These are phyloP conservation scores for Ceryle rudis DNA, from an alignment of 2,797 vertebrate species.

Conservation along the genomic window DNA sequence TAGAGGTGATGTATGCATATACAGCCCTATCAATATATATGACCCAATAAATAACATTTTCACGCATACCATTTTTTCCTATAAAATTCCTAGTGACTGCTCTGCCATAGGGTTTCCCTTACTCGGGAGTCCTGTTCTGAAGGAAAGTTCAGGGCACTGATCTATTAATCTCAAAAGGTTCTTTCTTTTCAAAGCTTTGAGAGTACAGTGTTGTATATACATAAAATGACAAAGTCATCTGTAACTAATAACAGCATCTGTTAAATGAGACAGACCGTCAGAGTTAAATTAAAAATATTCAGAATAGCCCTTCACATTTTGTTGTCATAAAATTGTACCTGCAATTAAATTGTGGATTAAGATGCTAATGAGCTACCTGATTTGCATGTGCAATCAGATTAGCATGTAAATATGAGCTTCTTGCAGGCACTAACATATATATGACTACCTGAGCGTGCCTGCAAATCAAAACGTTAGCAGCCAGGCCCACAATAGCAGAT, in stretches of 20 bases:
- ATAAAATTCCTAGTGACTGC: not conserved
- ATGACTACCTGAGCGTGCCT: constrained; percentile 61
- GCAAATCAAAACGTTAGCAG: constrained; percentile 44
- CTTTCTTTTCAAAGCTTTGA: not conserved
- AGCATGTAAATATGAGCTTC: constrained; percentile 66
- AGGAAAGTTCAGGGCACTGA: not conserved
- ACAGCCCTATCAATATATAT: not conserved
- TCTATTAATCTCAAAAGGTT: not conserved
- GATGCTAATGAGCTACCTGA: constrained; percentile 72
- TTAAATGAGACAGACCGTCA: constrained; percentile 58
- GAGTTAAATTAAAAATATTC: constrained; percentile 64
- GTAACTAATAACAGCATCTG: constrained; percentile 66
- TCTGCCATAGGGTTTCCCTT: not conserved
- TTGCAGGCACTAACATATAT: constrained; percentile 49
- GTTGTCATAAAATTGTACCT: constrained; percentile 66
- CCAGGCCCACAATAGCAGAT: constrained; percentile 18
- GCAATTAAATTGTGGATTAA: constrained; percentile 74
- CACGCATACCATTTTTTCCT: not conserved
- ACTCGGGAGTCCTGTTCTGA: not conserved
- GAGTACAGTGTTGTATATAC: not conserved
- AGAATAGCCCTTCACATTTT: constrained; percentile 69
- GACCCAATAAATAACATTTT: not conserved
- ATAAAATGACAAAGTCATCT: constrained; percentile 55
- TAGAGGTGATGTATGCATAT: not conserved
- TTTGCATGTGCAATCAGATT: constrained; percentile 72